These are phyloP conservation scores for Cassiopea andromeda DNA, from an alignment of 30 jellyfish, hydroid and myxozoan genomes.

Conservation along the genomic window DNA sequence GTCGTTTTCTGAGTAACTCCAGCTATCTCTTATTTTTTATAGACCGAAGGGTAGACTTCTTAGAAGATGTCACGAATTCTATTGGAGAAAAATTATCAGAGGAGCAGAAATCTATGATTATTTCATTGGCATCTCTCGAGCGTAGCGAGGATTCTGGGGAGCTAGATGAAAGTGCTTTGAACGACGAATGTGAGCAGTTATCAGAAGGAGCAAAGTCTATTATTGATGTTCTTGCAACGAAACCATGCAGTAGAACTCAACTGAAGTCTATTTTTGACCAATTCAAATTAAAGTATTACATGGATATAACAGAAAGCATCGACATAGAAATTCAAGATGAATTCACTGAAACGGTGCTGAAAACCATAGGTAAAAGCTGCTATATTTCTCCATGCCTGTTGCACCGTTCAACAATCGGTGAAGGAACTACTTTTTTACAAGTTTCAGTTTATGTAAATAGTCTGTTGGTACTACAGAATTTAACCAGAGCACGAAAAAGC, in stretches of 20 bases:
- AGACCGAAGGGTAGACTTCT: slow-evolving; percentile 59
- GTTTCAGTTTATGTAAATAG: no score
- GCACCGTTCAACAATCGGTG: no score
- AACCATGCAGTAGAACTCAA: slow-evolving; percentile 36
- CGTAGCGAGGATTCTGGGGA: slow-evolving; percentile 54
- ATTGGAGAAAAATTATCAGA: slow-evolving; percentile 44
- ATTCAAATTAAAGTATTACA: slow-evolving; percentile 52
- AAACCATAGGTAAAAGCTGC: slow-evolving; percentile 43
- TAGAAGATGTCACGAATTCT: slow-evolving; percentile 58
- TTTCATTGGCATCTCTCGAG: slow-evolving; percentile 44
- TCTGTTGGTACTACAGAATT: no score
- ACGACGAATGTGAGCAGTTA: slow-evolving; percentile 48
- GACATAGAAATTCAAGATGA: slow-evolving; percentile 84
- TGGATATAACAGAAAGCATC: slow-evolving; percentile 74
- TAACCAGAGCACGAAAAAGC: no score
- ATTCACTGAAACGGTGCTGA: slow-evolving; percentile 31
- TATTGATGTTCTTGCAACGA: slow-evolving; percentile 32
- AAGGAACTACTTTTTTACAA: no score
- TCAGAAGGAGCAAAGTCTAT: slow-evolving; percentile 55
- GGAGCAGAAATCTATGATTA: slow-evolving; percentile 36
- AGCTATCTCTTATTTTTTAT: not conserved
- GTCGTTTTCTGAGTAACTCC: no score
- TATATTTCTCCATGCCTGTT: not conserved
- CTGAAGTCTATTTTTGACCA: slow-evolving; percentile 51
- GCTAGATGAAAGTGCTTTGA: slow-evolving; percentile 28